Conservation (phyloP, 2,888 invertebrate genomes). For the Troides aeacus region DNA sequence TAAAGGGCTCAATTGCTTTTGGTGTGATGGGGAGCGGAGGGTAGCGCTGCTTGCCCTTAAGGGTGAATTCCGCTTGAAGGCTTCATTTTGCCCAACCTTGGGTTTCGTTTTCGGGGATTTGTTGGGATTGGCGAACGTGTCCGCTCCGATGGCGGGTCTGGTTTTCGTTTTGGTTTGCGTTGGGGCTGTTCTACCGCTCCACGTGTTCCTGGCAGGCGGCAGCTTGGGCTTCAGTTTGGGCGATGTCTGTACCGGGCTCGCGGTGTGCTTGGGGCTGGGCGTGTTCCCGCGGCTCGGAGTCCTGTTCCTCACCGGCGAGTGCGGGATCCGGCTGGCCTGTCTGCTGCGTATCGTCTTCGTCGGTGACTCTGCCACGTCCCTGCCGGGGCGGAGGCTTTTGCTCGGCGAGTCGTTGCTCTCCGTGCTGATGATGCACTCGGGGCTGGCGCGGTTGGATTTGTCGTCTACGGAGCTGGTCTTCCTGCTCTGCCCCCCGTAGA, state of each 20-base stretch:
- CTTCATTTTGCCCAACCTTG: conserved; percentile 59
- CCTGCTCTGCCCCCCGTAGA: conserved; percentile 77
- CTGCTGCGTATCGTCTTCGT: conserved; percentile 64
- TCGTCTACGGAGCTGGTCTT: conserved; percentile 65
- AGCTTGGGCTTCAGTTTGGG: conserved; percentile 64
- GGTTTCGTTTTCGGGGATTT: conserved; percentile 82
- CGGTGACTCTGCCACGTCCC: conserved; percentile 64
- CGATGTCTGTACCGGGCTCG: conserved; percentile 63
- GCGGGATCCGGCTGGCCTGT: conserved; percentile 71
- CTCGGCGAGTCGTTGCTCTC: conserved; percentile 71
- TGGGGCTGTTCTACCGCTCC: conserved; percentile 83
- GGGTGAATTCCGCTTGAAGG: conserved; percentile 76
- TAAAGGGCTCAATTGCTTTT: conserved; percentile 82
- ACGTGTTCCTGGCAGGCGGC: conserved; percentile 83
- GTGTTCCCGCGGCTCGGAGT: conserved; percentile 65
- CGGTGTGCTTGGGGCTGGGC: conserved; percentile 69
- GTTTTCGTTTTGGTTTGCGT: conserved; percentile 63
- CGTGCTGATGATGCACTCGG: conserved; percentile 62
- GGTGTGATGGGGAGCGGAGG: conserved; percentile 79
- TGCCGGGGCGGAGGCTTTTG: conserved; percentile 62
- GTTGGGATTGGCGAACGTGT: conserved; percentile 74
- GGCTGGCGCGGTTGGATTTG: conserved; percentile 66
- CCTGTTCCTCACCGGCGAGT: conserved; percentile 65
- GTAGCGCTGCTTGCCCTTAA: conserved; percentile 73
- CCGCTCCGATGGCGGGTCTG: conserved; percentile 64